Conservation (phyloP, 2,888 invertebrate species). For the Macrosoma leucophasiata region DNA sequence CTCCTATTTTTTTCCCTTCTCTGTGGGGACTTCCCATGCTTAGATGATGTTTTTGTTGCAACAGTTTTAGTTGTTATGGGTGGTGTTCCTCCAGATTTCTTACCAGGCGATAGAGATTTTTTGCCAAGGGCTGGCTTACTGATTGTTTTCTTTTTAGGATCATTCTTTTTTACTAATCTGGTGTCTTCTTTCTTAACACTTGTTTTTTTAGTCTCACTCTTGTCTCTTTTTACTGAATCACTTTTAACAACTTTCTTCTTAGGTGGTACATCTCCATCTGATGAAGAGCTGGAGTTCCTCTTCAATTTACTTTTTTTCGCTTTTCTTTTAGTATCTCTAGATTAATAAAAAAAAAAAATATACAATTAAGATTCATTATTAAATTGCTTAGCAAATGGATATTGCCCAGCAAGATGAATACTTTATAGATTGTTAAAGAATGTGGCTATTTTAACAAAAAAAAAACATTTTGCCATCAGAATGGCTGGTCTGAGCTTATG, state of each 20-base stretch:
- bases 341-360: slow-evolving; percentile 23
- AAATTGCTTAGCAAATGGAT: no score
- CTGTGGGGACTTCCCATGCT: slow-evolving; percentile 65
- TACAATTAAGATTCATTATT: no score
- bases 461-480: no score
- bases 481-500: no score
- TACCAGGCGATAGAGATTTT: slow-evolving; percentile 67
- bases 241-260: slow-evolving; percentile 72
- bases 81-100: slow-evolving; percentile 70
- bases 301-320: slow-evolving; percentile 71
- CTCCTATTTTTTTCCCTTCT: slow-evolving; percentile 63
- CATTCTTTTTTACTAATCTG: slow-evolving; percentile 56
- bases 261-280: slow-evolving; percentile 76
- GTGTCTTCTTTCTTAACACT: slow-evolving; percentile 60
- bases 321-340: slow-evolving; percentile 68
- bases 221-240: slow-evolving; percentile 56
- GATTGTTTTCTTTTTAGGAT: slow-evolving; percentile 51
- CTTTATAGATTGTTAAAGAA: no score
- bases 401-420: no score
- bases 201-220: slow-evolving; percentile 62
- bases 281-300: slow-evolving; percentile 78
- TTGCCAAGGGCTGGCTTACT: slow-evolving; percentile 56
- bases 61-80: slow-evolving; percentile 64
- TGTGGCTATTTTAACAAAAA: no score
- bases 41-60: slow-evolving; percentile 50